Evolutionary conservation across 2,888 invertebrate genomes (phyloP), one percentile per base, ranked within the genome.

Genomic region (Calliphora vomitoria): DNA sequence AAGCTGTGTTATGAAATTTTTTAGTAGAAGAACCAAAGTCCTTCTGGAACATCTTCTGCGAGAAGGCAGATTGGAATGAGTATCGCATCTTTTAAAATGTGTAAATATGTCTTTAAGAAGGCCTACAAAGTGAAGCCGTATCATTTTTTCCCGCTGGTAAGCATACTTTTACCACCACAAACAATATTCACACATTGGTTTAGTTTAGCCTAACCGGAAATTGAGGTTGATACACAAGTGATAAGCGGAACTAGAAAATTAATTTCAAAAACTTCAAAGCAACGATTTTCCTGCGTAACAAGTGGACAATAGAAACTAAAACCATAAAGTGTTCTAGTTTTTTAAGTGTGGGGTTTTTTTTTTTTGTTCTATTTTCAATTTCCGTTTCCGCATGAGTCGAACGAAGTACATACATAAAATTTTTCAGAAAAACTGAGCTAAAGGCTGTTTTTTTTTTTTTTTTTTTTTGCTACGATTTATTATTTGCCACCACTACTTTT

Each of bases 251-350:
- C 6, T 71, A 78, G 47, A 69, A 72, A 74, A 82, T n/a, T 71
- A 53, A 55, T 62, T 53, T 41, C 18, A 35, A 69, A 5, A 66
- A 82, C 58, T 35, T 76, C 6, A 60, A 69, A 82, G 41, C 38
- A 60, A 35, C 20, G 0, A 4, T 50, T 60, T 53, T 2, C 35
- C 10, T 66, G 20, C 62, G 11, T 50, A 50, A 76, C 50, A 69
- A 53, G 38, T 25, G 18, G 38, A 58, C 58, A 50, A 5, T 47
- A 53, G 53, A 81, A 71, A 81, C 38, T 38, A 13, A 25, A 69
- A 53, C 50, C 62, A 64, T 41, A 80, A 80, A 75, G 68, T 85
- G 80, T 85, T 60, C 55, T 62, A 80, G 60, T 80, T 80, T 84
- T 35, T 50, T 2, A 74, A 72, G 31, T 20, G 25, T 71, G 55